phyloP scores from a whole-genome alignment of 2,797 vertebrate species.

The Xenopus petersii region DNA sequence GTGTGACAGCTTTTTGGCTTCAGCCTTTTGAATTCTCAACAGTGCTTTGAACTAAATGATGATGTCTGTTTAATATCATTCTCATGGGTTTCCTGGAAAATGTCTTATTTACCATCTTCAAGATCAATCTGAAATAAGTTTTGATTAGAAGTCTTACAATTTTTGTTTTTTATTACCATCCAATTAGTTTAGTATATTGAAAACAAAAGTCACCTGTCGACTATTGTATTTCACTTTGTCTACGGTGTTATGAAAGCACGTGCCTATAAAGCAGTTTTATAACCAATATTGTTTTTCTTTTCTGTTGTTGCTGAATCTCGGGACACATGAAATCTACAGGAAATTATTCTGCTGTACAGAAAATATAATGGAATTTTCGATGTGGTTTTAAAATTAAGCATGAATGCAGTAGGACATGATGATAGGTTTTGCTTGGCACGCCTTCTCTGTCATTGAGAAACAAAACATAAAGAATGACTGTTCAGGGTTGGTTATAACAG shows the following conservation, averaged over 20 bases:
- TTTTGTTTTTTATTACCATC: conserved; percentile 51
- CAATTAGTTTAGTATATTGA: conserved; percentile 67
- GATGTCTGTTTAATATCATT: conserved; percentile 55
- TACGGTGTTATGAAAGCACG: conserved; percentile 55
- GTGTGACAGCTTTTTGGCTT: neutral
- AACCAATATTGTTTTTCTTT: conserved; percentile 41
- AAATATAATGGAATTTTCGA: conserved; percentile 1
- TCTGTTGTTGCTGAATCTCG: neutral
- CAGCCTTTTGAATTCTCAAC: neutral
- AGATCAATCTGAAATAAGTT: conserved; percentile 62
- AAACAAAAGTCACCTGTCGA: conserved; percentile 64
- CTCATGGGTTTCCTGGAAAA: conserved; percentile 49
- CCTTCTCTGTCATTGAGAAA: too few relatives aligned
- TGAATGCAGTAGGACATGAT: neutral
- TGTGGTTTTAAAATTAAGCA: neutral
- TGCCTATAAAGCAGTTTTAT: conserved; percentile 55
- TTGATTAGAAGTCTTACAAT: conserved; percentile 59
- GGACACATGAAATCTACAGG: conserved; percentile 7
- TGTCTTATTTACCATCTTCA: conserved; percentile 56
- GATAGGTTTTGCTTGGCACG: neutral
- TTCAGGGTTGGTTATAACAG: too few relatives aligned
- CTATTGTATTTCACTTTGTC: conserved; percentile 53
- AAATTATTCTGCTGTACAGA: conserved; percentile 15
- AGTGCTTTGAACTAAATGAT: conserved; percentile 18
- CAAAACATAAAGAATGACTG: too few relatives aligned